Evolutionary conservation across 2,113 vertebrate genomes (phyloP), one percentile per base, ranked within the genome.

Genomic region (Carassius carassius): DNA sequence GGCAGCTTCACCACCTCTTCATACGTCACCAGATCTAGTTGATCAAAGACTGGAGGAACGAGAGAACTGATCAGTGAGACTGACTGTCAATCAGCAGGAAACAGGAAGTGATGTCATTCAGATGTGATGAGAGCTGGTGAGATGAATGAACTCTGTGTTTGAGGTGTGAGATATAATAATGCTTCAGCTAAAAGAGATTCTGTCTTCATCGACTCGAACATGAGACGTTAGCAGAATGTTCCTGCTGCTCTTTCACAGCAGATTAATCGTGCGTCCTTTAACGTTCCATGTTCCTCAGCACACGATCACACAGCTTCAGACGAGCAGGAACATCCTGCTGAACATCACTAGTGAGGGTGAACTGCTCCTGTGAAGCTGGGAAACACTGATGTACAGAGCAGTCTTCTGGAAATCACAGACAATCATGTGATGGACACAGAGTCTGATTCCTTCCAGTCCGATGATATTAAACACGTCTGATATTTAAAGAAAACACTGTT

Each of bases 21-120:
- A 62, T 99, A 99, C 1, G 98, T 99, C 92, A 99, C 98, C 54
- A 99, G 97, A 92, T 99, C 98, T 99, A 99, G 96, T 99, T 99
- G 98, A 93, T 99, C 98, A 80, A 99, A 99, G 92, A 98, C 98
- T 99, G 94, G 74, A 95, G 72, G 29, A 81, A 21, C 23, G 56
- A 7, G 29, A 81, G 37, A 83, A 10, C 2, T 4, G 37, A 67
- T 89, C 83, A 82, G 86, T 72, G 62, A 89, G 83, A 56, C 51
- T 11, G 11, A 49, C 47, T 65, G 62, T 5, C 5, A 25, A 7
- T 16, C 13, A 6, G 62, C 62, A 16, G 62, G 67, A 69, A 32
- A 67, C 63, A 67, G 63, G 63, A 67, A 69, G 4, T 37, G 17
- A 41, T 12, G 67, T 70, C 67, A 41, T 19, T 35, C 3, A 69